Evolutionary conservation across 2,888 invertebrate species (phyloP).

Genomic region (Stictocephala bisonia): DNA sequence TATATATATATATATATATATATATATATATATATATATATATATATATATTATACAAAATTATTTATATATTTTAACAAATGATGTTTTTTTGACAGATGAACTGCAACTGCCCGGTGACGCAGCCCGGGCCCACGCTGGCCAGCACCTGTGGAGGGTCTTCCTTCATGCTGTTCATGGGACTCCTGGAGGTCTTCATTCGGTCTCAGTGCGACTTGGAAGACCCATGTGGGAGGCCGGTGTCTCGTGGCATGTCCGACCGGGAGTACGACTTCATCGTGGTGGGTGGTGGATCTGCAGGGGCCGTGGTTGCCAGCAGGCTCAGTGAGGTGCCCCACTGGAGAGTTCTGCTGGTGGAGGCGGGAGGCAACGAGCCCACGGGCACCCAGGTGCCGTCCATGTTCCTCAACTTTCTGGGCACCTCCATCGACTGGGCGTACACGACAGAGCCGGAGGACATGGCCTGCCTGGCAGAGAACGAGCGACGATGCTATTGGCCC

Average conservation of each 20-base stretch:
- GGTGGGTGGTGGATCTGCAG: constrained; percentile 79
- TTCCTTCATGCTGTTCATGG: constrained; percentile 91
- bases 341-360: constrained; percentile 79
- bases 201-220: constrained; percentile 89
- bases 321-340: constrained; percentile 79
- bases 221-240: constrained; percentile 83
- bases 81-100: constrained; percentile 65
- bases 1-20: no score
- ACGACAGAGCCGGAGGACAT: constrained; percentile 84
- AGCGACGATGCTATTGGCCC: constrained; percentile 83
- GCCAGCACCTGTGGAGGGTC: constrained; percentile 87
- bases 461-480: constrained; percentile 80
- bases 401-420: constrained; percentile 88
- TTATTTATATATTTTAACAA: no score
- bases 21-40: no score
- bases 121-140: constrained; percentile 84
- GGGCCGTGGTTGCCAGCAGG: constrained; percentile 77
- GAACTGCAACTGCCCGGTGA: constrained; percentile 82
- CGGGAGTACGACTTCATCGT: constrained; percentile 80
- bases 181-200: constrained; percentile 85
- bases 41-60: no score
- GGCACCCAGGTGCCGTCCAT: constrained; percentile 91
- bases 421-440: constrained; percentile 90
- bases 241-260: constrained; percentile 63
- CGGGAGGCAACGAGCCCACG: constrained; percentile 87